Conservation (phyloP, 1,140 invertebrate species). For the Propsilocerus akamusi region DNA sequence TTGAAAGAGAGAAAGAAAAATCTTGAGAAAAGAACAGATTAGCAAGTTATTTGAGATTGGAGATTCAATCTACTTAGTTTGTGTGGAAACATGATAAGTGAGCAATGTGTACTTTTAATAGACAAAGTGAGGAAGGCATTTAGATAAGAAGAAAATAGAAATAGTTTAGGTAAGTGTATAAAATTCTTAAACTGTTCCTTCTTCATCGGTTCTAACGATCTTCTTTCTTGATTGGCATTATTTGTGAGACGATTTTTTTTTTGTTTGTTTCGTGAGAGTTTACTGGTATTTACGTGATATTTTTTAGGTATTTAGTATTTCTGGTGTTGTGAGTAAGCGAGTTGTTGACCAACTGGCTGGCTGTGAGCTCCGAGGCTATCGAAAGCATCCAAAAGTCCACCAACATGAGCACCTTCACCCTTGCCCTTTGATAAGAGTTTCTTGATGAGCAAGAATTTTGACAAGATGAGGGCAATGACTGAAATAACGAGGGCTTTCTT, state of each 20-base stretch:
- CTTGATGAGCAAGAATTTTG: conserved; percentile 33
- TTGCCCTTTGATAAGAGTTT: conserved; percentile 26
- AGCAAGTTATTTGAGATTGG: no score
- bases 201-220: no score
- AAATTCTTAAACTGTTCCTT: conserved; percentile 2
- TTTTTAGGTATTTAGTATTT: conserved; percentile 7
- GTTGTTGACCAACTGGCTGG: conserved; percentile 23
- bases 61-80: not conserved
- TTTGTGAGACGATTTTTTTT: conserved; percentile 6
- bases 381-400: conserved; percentile 20
- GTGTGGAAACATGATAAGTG: no score
- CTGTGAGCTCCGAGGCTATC: conserved; percentile 22
- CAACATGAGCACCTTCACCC: conserved; percentile 14
- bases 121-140: not conserved
- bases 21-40: not conserved
- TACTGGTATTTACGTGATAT: no score
- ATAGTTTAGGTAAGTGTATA: not conserved
- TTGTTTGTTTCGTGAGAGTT: conserved; percentile 9
- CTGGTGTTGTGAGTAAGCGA: conserved; percentile 26
- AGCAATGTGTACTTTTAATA: not conserved
- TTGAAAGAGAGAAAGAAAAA: not conserved
- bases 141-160: no score
- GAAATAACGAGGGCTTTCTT: conserved; percentile 44
- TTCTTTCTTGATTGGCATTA: not conserved
- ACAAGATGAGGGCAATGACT: conserved; percentile 38